Conservation (phyloP, 2,797 vertebrate genomes). For the Myotis pilosus region DNA sequence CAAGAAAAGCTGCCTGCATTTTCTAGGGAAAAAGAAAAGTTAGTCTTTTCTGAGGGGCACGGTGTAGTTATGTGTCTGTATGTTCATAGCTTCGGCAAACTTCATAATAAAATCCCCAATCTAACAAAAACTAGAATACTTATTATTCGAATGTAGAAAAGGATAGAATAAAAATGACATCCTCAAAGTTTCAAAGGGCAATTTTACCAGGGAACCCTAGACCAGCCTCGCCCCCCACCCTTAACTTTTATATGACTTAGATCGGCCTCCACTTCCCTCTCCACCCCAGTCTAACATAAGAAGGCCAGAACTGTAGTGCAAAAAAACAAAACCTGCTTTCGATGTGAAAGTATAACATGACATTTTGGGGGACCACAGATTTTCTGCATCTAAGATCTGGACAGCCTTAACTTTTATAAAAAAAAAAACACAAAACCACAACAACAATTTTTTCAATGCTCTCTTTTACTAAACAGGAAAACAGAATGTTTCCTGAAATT, state of each 20-base stretch:
- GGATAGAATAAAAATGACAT: conserved; percentile 53
- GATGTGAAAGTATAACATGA: conserved; percentile 64
- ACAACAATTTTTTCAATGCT: conserved; percentile 75
- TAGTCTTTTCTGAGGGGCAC: background rate
- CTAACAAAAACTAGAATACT: background rate
- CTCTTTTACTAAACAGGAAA: conserved; percentile 80
- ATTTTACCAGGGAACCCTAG: conserved; percentile 12
- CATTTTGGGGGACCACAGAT: conserved; percentile 65
- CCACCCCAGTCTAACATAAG: background rate
- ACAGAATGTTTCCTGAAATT: conserved; percentile 55
- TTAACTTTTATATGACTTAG: conserved; percentile 65
- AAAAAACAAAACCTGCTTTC: conserved; percentile 60
- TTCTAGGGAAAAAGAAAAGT: conserved; percentile 27
- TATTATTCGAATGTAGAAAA: conserved; percentile 62
- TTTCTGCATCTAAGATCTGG: conserved; percentile 82
- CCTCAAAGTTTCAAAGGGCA: conserved; percentile 52
- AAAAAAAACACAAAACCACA: conserved; percentile 49
- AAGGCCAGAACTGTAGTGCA: conserved; percentile 56
- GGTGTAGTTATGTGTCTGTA: background rate
- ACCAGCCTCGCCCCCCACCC: background rate
- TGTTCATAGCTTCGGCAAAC: conserved; percentile 57
- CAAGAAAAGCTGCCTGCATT: conserved; percentile 24
- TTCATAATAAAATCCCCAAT: conserved; percentile 30
- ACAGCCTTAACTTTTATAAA: conserved; percentile 88
- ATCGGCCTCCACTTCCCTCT: conserved; percentile 8